Conservation (phyloP, 1,140 invertebrate species). For the Whitmania pigra region DNA sequence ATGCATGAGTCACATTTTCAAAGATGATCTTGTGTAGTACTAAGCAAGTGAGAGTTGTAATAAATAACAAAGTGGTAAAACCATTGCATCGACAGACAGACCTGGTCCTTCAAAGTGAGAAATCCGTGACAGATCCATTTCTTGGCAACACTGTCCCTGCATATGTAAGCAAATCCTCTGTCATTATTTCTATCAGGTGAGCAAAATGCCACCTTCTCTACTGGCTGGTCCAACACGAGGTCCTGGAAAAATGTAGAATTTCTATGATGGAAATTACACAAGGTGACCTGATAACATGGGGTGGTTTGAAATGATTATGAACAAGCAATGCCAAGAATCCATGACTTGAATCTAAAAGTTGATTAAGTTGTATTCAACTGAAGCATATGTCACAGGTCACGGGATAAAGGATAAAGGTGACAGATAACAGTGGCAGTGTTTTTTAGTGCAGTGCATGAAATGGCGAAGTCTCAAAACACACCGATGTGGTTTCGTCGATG, state of each 20-base stretch:
- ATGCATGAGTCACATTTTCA: not conserved
- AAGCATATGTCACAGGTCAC: too few species aligned
- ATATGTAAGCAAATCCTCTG: conserved; percentile 87
- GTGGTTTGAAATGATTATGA: too few species aligned
- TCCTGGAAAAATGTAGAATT: conserved; percentile 45
- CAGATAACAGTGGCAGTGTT: too few species aligned
- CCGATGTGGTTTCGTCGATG: conserved; percentile 71
- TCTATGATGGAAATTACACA: too few species aligned
- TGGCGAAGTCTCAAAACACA: not conserved
- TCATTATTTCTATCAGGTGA: conserved; percentile 96
- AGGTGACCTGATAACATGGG: too few species aligned
- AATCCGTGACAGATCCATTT: conserved; percentile 99
- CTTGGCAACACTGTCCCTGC: conserved; percentile 63
- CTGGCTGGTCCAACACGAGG: conserved; percentile 96
- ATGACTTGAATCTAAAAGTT: too few species aligned
- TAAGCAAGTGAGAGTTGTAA: not conserved
- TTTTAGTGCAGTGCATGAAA: not conserved
- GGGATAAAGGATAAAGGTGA: too few species aligned
- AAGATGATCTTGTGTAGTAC: not conserved
- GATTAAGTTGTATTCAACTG: too few species aligned
- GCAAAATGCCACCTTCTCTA: conserved; percentile 99
- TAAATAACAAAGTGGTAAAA: not conserved
- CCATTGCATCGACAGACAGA: conserved; percentile 37
- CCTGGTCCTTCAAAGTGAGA: conserved; percentile 79
- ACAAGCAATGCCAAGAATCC: too few species aligned